Evolutionary conservation across 2,888 invertebrate species (phyloP), one percentile per base, ranked within the genome.

Genomic region (Pollenia angustigena): DNA sequence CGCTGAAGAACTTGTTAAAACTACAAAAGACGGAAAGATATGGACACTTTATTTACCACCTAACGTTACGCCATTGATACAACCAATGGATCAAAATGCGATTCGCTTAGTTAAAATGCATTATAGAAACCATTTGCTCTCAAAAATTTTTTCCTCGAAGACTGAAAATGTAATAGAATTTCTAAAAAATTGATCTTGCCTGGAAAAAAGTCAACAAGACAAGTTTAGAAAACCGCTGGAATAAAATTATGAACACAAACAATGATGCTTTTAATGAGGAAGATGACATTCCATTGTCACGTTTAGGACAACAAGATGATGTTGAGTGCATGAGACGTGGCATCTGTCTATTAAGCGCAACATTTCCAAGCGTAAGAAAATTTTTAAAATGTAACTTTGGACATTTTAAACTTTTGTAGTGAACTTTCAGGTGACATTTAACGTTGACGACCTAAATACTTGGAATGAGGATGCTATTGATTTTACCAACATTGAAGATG

Each of bases 61-160:
- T 58, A 79, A 79, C 58, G 68, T 79, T 56, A 68, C 68, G 58
- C 80, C 62, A 23, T 66, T 79, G 40, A 75, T 85, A 56, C 85
- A 85, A 68, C 85, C 85, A 54, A 81, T 85, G 85, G 85, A 85
- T 50, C 81, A 85, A 48, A 85, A 81, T 60, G 62, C 75, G 50
- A 80, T 80, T 58, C 64, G 83, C 48, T 60, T 78, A 23, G 40
- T 75, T 68, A 82, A 76, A 50, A 68, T 82, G 75, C 9, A 82
- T 69, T 82, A 76, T 68, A 71, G 71, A 52, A 83, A 78, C 48
- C 75, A 69, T 78, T 71, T 83, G 58, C 78, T 82, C 50, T 54
- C 58, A 11, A 72, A 78, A 71, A 71, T 78, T 84, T 46, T 75
- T 60, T 76, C 62, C 68, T 71, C 71, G 50, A 64, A 71, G 54